These are phyloP conservation scores for Crotalus horridus DNA, from an alignment of 2,113 vertebrate genomes.

Conservation along the genomic window DNA sequence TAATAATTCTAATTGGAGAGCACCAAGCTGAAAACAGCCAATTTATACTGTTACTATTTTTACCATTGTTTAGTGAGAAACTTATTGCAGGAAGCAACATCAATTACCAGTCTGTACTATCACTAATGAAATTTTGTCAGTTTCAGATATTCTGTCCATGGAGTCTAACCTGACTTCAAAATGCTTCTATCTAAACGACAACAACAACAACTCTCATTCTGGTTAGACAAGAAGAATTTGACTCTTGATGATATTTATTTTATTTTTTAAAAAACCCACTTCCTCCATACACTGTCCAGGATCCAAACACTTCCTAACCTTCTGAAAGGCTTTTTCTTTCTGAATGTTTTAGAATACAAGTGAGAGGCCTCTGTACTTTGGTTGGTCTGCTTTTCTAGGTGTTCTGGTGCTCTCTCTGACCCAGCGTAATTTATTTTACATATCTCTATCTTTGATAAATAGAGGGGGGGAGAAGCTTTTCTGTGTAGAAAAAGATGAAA, in stretches of 20 bases:
- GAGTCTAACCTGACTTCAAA: background rate
- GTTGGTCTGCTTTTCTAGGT: background rate
- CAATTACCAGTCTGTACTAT: background rate
- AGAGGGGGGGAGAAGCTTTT: background rate
- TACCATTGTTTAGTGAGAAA: background rate
- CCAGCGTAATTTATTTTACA: background rate
- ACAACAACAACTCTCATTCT: background rate
- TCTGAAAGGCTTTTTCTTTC: background rate
- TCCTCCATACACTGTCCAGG: background rate
- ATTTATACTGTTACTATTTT: background rate
- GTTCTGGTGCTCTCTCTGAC: background rate
- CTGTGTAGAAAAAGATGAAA: conserved; percentile 8
- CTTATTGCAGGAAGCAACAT: background rate
- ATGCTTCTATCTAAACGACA: background rate
- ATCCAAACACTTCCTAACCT: background rate
- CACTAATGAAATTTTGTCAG: background rate
- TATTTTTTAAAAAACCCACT: background rate
- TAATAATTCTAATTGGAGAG: background rate
- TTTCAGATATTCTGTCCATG: background rate
- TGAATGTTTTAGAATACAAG: background rate
- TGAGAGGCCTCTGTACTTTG: background rate
- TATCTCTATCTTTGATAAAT: background rate
- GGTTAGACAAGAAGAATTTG: background rate
- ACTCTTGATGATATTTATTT: background rate
- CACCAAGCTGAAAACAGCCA: background rate